These are phyloP conservation scores for Leptodactylus fallax DNA, from an alignment of 2,797 vertebrate genomes.

Conservation along the genomic window DNA sequence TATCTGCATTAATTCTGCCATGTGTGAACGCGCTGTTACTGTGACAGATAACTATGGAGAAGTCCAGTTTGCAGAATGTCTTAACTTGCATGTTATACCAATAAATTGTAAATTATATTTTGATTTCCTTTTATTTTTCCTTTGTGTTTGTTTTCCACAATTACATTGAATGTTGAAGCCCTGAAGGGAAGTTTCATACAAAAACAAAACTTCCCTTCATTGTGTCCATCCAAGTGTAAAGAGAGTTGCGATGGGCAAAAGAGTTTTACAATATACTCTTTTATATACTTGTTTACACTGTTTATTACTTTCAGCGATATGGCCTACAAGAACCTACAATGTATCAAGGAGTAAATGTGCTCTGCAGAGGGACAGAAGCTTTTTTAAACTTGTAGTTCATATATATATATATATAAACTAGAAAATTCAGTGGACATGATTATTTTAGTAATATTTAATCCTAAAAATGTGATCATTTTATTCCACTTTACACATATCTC, in stretches of 20 bases:
- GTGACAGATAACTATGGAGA: not conserved
- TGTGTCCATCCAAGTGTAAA: constrained; percentile 60
- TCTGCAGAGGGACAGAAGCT: too few species aligned
- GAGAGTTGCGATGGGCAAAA: constrained; percentile 39
- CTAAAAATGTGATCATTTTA: too few species aligned
- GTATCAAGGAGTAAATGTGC: too few species aligned
- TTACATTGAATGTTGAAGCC: constrained; percentile 53
- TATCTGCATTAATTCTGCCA: too few species aligned
- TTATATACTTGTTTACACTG: constrained; percentile 58
- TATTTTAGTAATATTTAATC: too few species aligned
- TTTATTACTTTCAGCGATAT: constrained; percentile 42
- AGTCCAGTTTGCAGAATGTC: not conserved
- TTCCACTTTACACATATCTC: too few species aligned
- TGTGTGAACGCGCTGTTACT: too few species aligned
- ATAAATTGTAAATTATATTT: constrained; percentile 58
- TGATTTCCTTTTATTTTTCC: constrained; percentile 61
- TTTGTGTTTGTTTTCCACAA: constrained; percentile 62
- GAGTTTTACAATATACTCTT: constrained; percentile 55
- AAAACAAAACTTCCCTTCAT: constrained; percentile 64
- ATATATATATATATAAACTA: too few species aligned
- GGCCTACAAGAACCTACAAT: too few species aligned
- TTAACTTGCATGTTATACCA: constrained; percentile 23
- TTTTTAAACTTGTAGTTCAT: too few species aligned
- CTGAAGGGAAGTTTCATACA: constrained; percentile 62
- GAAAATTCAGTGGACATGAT: too few species aligned